These are phyloP conservation scores for Scolopax rusticola DNA, from an alignment of 2,797 vertebrate species.

Conservation along the genomic window DNA sequence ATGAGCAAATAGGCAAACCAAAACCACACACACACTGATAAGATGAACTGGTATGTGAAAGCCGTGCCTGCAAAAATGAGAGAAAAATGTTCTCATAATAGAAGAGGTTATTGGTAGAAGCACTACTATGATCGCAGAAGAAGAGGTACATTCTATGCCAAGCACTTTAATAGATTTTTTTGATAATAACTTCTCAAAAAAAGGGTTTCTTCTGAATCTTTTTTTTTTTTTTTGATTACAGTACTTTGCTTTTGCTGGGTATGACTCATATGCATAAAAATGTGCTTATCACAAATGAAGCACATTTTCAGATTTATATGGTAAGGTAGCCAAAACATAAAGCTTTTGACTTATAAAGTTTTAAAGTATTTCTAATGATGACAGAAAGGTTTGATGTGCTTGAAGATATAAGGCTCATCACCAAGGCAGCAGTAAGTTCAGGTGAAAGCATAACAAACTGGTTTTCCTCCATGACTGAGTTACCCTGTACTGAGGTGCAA, in stretches of 20 bases:
- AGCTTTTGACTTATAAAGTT: neutral
- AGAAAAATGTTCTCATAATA: neutral
- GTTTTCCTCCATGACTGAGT: neutral
- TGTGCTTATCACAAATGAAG: constrained; percentile 20
- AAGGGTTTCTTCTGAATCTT: neutral
- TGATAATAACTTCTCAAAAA: neutral
- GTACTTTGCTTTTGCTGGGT: neutral
- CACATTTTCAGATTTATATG: constrained; percentile 26
- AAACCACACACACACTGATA: neutral
- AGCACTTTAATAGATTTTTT: neutral
- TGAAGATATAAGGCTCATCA: neutral
- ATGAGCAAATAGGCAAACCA: neutral
- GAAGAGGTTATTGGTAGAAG: neutral
- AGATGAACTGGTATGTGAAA: neutral
- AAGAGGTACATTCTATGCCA: neutral
- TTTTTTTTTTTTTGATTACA: neutral
- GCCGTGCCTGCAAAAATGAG: neutral
- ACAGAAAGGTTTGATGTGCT: constrained; percentile 19
- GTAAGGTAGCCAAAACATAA: constrained; percentile 11
- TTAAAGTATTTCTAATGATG: neutral
- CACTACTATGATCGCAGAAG: neutral
- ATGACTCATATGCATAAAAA: constrained; percentile 4
- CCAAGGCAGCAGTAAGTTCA: neutral
- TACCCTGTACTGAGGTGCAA: neutral
- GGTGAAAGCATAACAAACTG: neutral